These are phyloP conservation scores for Cheirogaleus major DNA, from an alignment of 2,797 vertebrate species.

Conservation along the genomic window DNA sequence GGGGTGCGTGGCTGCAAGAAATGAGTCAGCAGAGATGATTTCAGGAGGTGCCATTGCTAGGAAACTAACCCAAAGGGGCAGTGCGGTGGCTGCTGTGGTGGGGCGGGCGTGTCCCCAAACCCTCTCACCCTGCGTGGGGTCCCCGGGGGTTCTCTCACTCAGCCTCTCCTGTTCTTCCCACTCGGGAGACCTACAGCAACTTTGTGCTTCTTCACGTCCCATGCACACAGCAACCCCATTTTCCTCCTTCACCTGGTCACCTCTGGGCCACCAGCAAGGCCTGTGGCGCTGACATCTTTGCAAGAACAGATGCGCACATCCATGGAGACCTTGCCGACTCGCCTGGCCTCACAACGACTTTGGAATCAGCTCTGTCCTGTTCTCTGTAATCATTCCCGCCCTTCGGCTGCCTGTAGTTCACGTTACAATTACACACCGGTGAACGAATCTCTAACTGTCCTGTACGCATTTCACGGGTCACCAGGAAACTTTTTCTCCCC, in stretches of 20 bases:
- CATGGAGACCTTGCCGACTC: accelerated
- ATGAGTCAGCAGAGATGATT: neutral
- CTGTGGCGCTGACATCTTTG: accelerated
- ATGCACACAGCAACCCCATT: accelerated
- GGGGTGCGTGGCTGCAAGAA: neutral
- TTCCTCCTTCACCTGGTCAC: accelerated
- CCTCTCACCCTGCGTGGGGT: accelerated
- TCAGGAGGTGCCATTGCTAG: too few relatives aligned
- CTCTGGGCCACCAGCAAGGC: neutral
- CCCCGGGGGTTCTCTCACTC: neutral
- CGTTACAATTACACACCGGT: accelerated
- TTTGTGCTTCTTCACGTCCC: neutral
- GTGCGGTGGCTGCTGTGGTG: accelerated
- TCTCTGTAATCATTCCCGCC: accelerated
- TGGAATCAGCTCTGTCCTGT: accelerated
- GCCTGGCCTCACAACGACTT: too few relatives aligned
- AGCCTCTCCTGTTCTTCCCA: too few relatives aligned
- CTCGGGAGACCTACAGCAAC: accelerated
- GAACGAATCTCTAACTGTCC: neutral
- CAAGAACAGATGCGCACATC: accelerated
- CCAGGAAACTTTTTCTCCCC: neutral
- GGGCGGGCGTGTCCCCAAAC: accelerated
- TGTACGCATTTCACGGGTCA: neutral
- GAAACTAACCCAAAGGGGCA: too few relatives aligned
- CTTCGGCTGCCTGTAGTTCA: accelerated